A percentile compares a stretch with the other conserved stretches of the same genome.
These are phyloP conservation scores for Tadarida brasiliensis DNA, from an alignment of 2,797 vertebrate genomes.

Conservation along the genomic window DNA sequence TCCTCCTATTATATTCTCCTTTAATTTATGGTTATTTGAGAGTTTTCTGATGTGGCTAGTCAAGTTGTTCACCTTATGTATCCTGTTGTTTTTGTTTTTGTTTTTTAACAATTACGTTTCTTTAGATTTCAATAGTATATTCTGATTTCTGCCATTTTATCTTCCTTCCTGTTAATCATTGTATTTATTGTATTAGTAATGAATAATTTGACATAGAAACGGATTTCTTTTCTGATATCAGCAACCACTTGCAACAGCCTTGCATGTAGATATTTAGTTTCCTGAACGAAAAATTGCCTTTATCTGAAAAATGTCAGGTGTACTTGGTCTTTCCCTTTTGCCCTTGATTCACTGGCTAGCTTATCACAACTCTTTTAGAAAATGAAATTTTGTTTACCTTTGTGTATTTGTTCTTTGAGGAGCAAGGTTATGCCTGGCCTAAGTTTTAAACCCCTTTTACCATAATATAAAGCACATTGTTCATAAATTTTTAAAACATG, in stretches of 20 bases:
- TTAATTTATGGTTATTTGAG: background rate
- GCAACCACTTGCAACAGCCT: constrained; percentile 29
- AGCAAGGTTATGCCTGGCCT: background rate
- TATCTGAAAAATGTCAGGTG: background rate
- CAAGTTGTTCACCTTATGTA: background rate
- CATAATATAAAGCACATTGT: background rate
- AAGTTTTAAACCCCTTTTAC: background rate
- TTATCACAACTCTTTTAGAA: background rate
- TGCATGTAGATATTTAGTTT: background rate
- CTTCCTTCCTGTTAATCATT: background rate
- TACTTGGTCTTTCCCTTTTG: background rate
- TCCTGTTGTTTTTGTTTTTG: background rate
- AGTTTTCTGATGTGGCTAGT: background rate
- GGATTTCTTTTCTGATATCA: background rate
- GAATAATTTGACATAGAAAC: background rate
- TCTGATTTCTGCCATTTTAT: background rate
- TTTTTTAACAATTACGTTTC: background rate
- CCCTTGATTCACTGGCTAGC: background rate
- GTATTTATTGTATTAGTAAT: background rate
- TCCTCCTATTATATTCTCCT: background rate
- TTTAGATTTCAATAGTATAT: background rate
- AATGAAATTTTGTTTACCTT: background rate
- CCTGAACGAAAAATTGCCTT: background rate
- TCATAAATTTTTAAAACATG: background rate
- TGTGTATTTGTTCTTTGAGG: constrained; percentile 1